These are phyloP conservation scores for Halichondria panicea DNA, from an alignment of 37 sponge, comb jelly and placozoan species.

Conservation along the genomic window DNA sequence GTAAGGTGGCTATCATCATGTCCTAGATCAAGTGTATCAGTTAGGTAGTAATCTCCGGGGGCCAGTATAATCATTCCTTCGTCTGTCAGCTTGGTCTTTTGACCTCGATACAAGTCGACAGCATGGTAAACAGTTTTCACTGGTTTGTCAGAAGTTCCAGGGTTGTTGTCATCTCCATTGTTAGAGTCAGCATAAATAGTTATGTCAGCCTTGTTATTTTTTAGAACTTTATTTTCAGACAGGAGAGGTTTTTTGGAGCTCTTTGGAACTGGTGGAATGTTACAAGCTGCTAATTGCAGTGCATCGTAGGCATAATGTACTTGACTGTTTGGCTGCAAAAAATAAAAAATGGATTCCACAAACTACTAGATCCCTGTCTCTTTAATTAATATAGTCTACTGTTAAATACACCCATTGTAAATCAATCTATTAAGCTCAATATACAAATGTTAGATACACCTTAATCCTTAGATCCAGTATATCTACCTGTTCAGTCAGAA, in stretches of 20 bases:
- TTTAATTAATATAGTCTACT: too few species aligned
- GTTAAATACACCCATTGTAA: too few species aligned
- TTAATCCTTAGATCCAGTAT: too few species aligned
- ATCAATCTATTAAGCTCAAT: too few species aligned
- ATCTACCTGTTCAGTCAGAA: slow-evolving; percentile 41
- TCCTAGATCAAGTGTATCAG: slow-evolving; percentile 37
- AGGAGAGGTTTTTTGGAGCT: background rate
- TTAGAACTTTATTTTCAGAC: too few species aligned
- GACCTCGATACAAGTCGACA: slow-evolving; percentile 7
- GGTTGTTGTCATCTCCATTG: slow-evolving; percentile 55
- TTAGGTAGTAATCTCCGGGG: slow-evolving; percentile 47
- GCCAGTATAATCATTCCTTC: slow-evolving; percentile 29
- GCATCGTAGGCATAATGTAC: slow-evolving; percentile 50
- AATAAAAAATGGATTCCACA: too few species aligned
- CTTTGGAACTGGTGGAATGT: background rate
- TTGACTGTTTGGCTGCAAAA: too few species aligned
- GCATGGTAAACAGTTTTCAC: slow-evolving; percentile 40
- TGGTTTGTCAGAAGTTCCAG: slow-evolving; percentile 50
- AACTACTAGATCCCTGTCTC: too few species aligned
- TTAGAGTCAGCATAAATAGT: slow-evolving; percentile 36
- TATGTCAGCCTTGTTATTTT: too few species aligned
- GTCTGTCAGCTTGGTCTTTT: background rate
- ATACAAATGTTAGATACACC: too few species aligned
- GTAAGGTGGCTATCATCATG: slow-evolving; percentile 47
- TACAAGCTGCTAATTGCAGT: slow-evolving; percentile 33